These are phyloP conservation scores for Pterostichus niger DNA, from an alignment of 2,888 invertebrate genomes.

Conservation along the genomic window DNA sequence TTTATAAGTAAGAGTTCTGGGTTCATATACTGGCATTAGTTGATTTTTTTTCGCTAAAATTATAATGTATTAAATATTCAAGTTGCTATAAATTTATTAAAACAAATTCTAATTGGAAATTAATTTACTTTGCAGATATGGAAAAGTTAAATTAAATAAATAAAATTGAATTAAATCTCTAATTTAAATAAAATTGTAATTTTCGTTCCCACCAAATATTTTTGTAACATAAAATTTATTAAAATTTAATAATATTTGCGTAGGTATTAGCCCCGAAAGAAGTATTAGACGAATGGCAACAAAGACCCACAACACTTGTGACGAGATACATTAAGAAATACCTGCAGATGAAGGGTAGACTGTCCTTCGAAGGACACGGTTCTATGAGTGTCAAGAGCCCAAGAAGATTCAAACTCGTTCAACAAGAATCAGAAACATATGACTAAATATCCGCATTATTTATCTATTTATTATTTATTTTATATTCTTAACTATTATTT, in stretches of 20 bases:
- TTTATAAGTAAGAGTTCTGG: no score
- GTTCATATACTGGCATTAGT: no score
- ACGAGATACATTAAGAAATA: constrained; percentile 90
- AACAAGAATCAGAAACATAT: constrained; percentile 94
- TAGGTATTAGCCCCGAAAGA: constrained; percentile 93
- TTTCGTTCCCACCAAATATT: no score
- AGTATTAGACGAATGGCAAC: constrained; percentile 94
- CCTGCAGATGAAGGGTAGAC: constrained; percentile 88
- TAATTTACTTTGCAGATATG: no score
- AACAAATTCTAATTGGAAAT: no score
- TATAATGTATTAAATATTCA: no score
- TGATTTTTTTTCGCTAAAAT: no score
- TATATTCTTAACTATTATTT: constrained; percentile 12
- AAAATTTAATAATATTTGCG: neutral
- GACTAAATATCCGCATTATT: constrained; percentile 80
- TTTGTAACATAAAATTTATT: no score
- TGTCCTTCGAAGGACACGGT: constrained; percentile 87
- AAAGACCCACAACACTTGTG: constrained; percentile 91
- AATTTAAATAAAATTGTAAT: no score
- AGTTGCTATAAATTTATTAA: no score
- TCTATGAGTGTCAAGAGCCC: constrained; percentile 92
- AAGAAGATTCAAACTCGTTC: constrained; percentile 91
- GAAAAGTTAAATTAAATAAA: no score
- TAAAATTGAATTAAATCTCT: no score
- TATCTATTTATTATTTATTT: constrained; percentile 39